Percentiles rank a stretch among this genome's conserved stretches.
Conservation (phyloP, 2,888 invertebrate genomes). For the Enchytraeus crypticus region DNA sequence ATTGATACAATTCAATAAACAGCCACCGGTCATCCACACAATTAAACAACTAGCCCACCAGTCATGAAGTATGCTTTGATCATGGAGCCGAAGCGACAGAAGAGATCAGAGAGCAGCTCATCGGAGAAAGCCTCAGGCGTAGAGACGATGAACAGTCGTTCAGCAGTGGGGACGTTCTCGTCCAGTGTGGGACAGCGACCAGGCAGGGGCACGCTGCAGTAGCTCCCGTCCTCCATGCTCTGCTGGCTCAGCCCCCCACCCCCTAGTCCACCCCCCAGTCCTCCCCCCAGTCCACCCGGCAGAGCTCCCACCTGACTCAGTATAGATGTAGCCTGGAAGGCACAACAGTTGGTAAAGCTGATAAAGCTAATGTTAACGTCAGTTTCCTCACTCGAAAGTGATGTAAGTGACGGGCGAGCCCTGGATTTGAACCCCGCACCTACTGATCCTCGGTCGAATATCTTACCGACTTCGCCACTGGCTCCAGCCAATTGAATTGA, state of each 20-base stretch:
- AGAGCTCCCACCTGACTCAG: slow-evolving; percentile 15
- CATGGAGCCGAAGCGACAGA: slow-evolving; percentile 79
- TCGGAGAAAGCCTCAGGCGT: slow-evolving; percentile 63
- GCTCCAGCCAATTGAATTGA: too few relatives aligned
- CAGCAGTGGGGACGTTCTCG: slow-evolving; percentile 48
- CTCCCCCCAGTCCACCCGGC: not conserved
- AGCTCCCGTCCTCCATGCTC: slow-evolving; percentile 35
- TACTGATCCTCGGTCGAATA: too few relatives aligned
- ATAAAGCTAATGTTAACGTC: too few relatives aligned
- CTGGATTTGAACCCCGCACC: too few relatives aligned
- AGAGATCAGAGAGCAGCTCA: slow-evolving; percentile 72
- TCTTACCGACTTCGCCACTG: too few relatives aligned
- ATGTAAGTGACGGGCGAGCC: too few relatives aligned
- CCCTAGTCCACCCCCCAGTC: not conserved
- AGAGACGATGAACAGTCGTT: slow-evolving; percentile 55
- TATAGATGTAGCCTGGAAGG: slow-evolving; percentile 19
- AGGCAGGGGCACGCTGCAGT: slow-evolving; percentile 62
- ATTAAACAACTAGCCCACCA: too few relatives aligned
- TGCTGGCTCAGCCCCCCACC: slow-evolving; percentile 12
- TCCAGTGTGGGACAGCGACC: slow-evolving; percentile 56
- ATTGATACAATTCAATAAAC: too few relatives aligned
- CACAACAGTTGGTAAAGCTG: too few relatives aligned
- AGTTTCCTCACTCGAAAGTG: too few relatives aligned
- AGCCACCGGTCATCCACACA: too few relatives aligned
- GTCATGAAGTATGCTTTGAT: slow-evolving; percentile 81